Evolutionary conservation across 2,888 invertebrate genomes (phyloP).

Genomic region (Tenodera sinensis): DNA sequence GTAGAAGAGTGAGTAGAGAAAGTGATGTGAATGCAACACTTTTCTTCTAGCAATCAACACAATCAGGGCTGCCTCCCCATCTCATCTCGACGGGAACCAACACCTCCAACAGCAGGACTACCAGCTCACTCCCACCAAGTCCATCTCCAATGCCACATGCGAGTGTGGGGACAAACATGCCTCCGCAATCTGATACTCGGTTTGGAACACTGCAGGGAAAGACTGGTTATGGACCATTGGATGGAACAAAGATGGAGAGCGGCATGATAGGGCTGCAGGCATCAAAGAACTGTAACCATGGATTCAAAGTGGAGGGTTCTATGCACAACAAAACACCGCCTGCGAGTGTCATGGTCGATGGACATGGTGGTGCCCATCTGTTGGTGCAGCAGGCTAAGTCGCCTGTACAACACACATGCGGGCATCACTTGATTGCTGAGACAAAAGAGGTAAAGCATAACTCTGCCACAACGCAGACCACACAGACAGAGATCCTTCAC

Average conservation of each 20-base stretch:
- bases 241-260: neutral
- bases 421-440: neutral
- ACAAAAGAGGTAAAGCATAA: neutral
- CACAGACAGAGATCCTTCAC: slow-evolving; percentile 20
- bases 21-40: neutral
- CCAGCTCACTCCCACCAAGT: neutral
- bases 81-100: slow-evolving; percentile 24
- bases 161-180: neutral
- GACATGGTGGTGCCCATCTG: neutral
- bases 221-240: neutral
- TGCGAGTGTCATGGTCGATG: neutral
- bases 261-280: neutral
- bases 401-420: neutral
- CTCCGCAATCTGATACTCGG: neutral
- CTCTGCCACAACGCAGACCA: slow-evolving; percentile 25
- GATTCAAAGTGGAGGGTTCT: neutral
- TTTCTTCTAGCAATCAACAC: slow-evolving; percentile 13
- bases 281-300: neutral
- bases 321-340: neutral
- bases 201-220: neutral
- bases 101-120: neutral
- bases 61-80: slow-evolving; percentile 18
- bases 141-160: neutral
- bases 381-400: neutral
- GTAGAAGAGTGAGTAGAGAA: no score